Base-by-base conservation (phyloP, 2,113 vertebrate genomes). In the Beaufortia kweichowensis region DNA sequence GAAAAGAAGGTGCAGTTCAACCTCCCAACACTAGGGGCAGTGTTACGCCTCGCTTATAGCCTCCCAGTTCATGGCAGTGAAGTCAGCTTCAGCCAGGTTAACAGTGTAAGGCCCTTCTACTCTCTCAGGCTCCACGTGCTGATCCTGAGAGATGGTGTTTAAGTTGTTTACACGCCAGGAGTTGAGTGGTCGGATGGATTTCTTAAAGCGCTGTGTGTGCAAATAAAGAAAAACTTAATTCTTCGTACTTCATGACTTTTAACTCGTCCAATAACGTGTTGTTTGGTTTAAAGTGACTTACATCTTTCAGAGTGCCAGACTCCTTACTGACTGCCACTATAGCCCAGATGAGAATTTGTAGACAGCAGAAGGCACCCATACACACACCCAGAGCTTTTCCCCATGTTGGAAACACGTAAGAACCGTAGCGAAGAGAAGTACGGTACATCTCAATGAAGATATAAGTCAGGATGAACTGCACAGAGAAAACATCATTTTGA, bases 371-470 rank as follows among this genome's bases (percentile, higher is more conserved):
- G 0, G 87, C 74, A 0, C 89, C 93, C 85, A 94, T 90, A 81
- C 92, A 94, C 73, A 93, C 77, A 0, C 93, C 93, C 68, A 95
- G 79, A 0, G 90, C 91, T 66, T 84, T 93, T 6, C 92, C 93
- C 94, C 94, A 94, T 11, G 9, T 77, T 0, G 93, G 92, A 82
- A 85, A 94, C 68, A 82, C 41, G 7, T 94, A 94, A 6, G 61
- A 17, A 4, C 93, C 92, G 0, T 94, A 93, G n/a, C 12, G 83
- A 50, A 94, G 89, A 0, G 89, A 53, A 0, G 90, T 90, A 33
- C 83, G 86, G 84, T 92, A 92, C 89, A 93, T 92, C 79, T 94
- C 93, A 41, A 95, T 90, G 85, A 94, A 94, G 83, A 94, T 86
- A 79, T 92, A 94, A 72, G 90, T 85, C 80, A 95, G 86, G 71